Percentiles rank a stretch among this genome's conserved stretches.
phyloP scores from a whole-genome alignment of 2,888 invertebrate genomes.

The Pimpla rufipes region DNA sequence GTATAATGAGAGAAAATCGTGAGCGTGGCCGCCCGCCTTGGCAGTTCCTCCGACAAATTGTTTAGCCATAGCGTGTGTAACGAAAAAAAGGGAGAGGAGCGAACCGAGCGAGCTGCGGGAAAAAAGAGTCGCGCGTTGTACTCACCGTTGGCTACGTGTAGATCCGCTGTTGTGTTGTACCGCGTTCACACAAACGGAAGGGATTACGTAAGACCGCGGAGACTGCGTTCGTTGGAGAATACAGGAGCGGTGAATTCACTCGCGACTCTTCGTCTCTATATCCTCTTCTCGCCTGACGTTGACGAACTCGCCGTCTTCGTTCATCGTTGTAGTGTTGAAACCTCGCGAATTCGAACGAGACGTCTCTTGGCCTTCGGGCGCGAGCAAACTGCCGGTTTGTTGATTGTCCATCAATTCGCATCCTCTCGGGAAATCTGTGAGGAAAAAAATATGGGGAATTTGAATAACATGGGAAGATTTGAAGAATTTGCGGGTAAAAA shows the following conservation, averaged over 20 bases:
- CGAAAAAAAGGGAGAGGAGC: constrained; percentile 11
- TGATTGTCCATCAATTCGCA: neutral
- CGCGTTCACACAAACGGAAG: constrained; percentile 14
- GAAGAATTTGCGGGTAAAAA: no score
- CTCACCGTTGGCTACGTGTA: neutral
- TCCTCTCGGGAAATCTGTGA: neutral
- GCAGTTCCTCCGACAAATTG: constrained; percentile 47
- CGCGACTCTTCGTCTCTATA: constrained; percentile 5
- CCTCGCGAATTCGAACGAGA: neutral
- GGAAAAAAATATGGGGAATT: no score
- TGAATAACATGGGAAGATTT: no score
- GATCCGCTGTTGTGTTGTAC: neutral
- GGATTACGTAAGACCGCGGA: constrained; percentile 10
- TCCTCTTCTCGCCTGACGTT: neutral
- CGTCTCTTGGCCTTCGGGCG: neutral
- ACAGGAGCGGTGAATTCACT: neutral
- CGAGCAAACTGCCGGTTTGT: neutral
- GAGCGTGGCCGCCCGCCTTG: constrained; percentile 39
- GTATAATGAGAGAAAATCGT: constrained; percentile 62
- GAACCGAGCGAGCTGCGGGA: constrained; percentile 1
- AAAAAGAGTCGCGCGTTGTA: neutral
- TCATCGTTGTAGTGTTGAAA: neutral
- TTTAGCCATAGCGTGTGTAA: constrained; percentile 11
- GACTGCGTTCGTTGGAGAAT: constrained; percentile 6
- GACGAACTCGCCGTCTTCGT: neutral